Conservation (phyloP, 2,113 vertebrate genomes). For the Poeciliopsis retropinna region DNA sequence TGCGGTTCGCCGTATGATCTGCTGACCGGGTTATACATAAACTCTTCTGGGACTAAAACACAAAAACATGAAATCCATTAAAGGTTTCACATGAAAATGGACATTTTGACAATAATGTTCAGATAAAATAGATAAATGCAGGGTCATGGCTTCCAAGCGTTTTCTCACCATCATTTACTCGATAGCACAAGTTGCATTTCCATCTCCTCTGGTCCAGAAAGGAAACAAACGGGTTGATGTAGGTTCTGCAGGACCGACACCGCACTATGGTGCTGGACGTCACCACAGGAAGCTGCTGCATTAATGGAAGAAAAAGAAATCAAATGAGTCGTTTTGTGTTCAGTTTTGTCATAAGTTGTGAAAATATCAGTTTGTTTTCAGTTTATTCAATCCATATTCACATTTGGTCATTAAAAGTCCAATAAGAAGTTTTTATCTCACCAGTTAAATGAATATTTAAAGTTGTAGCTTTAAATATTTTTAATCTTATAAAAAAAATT, state of each 20-base stretch:
- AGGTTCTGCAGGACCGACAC: slow-evolving; percentile 95
- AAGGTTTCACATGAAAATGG: not conserved
- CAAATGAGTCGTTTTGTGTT: not conserved
- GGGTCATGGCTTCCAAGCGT: not conserved
- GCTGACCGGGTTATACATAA: slow-evolving; percentile 97
- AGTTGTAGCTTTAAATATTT: no score
- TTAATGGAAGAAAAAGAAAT: not conserved
- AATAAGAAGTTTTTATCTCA: no score
- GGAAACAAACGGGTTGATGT: slow-evolving; percentile 96
- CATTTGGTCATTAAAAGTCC: no score
- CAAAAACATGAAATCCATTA: not conserved
- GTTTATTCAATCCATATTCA: no score
- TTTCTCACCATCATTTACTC: slow-evolving; percentile 91
- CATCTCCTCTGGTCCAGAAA: slow-evolving; percentile 96
- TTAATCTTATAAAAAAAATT: no score
- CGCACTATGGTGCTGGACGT: slow-evolving; percentile 96
- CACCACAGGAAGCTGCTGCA: slow-evolving; percentile 95
- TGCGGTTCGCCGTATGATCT: slow-evolving; percentile 94
- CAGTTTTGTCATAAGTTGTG: not conserved
- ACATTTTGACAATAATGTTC: not conserved
- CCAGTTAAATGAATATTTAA: no score
- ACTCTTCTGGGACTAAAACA: slow-evolving; percentile 92
- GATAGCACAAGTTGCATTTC: slow-evolving; percentile 97
- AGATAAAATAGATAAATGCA: not conserved
- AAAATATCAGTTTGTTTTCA: not conserved